Evolutionary conservation across 2,797 vertebrate species (phyloP).

Genomic region (Platalea minor): DNA sequence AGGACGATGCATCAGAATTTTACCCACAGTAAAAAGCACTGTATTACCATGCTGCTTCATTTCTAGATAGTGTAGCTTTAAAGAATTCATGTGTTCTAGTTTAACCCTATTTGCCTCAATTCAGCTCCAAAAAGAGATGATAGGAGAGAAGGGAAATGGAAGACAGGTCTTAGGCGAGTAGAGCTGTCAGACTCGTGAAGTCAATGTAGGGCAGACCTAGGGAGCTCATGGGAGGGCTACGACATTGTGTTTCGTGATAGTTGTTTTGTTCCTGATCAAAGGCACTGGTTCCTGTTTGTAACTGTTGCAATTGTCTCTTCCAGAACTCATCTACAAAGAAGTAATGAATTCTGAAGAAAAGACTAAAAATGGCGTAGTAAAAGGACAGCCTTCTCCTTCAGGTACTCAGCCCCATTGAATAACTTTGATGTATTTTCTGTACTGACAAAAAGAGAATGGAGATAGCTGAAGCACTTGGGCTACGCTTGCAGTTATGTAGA

Average conservation of each 20-base stretch:
- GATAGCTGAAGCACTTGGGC: neutral
- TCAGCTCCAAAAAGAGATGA: neutral
- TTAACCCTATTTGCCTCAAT: neutral
- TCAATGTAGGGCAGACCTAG: neutral
- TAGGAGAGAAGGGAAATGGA: neutral
- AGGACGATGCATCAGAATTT: neutral
- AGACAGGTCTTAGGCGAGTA: neutral
- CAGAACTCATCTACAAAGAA: slow-evolving; percentile 99
- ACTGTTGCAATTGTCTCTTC: slow-evolving; percentile 33
- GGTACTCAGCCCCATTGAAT: slow-evolving; percentile 88
- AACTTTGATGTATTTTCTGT: neutral
- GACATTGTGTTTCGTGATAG: neutral
- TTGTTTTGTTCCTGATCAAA: neutral
- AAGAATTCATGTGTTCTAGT: neutral
- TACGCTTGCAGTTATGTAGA: neutral
- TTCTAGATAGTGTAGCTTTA: neutral
- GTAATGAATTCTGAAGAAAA: slow-evolving; percentile 99
- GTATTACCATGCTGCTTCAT: neutral
- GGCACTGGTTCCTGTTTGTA: neutral
- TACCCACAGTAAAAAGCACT: neutral
- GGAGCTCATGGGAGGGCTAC: neutral
- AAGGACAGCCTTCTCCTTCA: slow-evolving; percentile 99
- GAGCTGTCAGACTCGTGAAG: neutral
- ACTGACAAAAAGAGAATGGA: neutral
- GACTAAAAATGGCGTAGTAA: slow-evolving; percentile 99